These are phyloP conservation scores for Vanessa cardui DNA, from an alignment of 2,888 invertebrate genomes.

Conservation along the genomic window DNA sequence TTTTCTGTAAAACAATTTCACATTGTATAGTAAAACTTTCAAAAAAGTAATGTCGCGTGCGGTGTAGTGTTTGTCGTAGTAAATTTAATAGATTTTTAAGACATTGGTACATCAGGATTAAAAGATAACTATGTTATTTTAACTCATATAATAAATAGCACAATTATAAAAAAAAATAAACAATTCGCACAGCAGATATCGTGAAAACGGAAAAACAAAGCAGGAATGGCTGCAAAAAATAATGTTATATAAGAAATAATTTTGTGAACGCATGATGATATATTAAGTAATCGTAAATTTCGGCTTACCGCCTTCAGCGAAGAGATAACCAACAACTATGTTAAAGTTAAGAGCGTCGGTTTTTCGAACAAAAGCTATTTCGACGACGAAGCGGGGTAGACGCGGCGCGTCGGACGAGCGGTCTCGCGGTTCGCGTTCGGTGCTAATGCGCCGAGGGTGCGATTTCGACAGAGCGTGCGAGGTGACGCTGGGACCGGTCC, in stretches of 20 bases:
- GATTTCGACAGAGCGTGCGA: slow-evolving; percentile 40
- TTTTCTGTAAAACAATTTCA: background rate
- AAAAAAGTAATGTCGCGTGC: background rate
- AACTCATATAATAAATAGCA: background rate
- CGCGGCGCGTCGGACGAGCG: slow-evolving; percentile 36
- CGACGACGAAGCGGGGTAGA: slow-evolving; percentile 19
- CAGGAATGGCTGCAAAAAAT: slow-evolving; percentile 46
- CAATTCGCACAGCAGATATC: slow-evolving; percentile 44
- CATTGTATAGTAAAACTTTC: background rate
- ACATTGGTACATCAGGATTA: too few relatives aligned
- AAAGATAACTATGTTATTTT: too few relatives aligned
- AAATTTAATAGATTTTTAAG: background rate
- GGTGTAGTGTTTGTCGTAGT: background rate
- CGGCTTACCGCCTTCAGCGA: slow-evolving; percentile 64
- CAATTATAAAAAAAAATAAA: slow-evolving; percentile 10
- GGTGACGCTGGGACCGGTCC: slow-evolving; percentile 51
- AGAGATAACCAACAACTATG: slow-evolving; percentile 53
- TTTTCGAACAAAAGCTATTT: slow-evolving; percentile 26
- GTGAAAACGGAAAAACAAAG: slow-evolving; percentile 33
- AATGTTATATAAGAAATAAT: slow-evolving; percentile 61
- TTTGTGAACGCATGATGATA: slow-evolving; percentile 46
- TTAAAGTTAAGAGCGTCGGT: slow-evolving; percentile 44
- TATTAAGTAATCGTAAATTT: slow-evolving; percentile 56
- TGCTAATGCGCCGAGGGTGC: slow-evolving; percentile 42
- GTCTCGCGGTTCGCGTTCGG: slow-evolving; percentile 43